These are phyloP conservation scores for Gastracanthus pulcherrimus DNA, from an alignment of 2,888 invertebrate species.

Conservation along the genomic window DNA sequence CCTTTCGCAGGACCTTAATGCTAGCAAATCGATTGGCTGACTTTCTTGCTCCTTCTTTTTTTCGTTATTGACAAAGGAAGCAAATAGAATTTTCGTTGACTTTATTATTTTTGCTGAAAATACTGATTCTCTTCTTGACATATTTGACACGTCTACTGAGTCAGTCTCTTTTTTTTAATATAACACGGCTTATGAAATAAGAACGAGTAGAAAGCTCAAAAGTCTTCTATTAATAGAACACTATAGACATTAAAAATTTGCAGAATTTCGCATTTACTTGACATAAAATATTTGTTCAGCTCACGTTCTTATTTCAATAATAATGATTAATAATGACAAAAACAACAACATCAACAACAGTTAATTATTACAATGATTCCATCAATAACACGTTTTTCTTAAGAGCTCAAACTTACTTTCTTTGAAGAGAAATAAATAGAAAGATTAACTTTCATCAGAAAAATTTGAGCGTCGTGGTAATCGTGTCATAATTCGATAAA, in stretches of 20 bases:
- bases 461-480: slow-evolving; percentile 31
- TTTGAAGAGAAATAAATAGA: neutral
- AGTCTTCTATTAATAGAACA: neutral
- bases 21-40: slow-evolving; percentile 45
- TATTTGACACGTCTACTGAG: neutral
- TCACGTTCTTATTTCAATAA: neutral
- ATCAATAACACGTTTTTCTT: neutral
- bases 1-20: slow-evolving; percentile 49
- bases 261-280: too few relatives aligned
- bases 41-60: neutral
- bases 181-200: neutral
- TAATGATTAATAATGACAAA: neutral
- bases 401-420: neutral
- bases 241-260: too few relatives aligned
- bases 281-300: too few relatives aligned
- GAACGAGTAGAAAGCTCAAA: neutral
- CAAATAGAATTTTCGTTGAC: neutral
- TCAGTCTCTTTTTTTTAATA: neutral
- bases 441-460: neutral
- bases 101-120: neutral
- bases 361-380: neutral
- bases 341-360: slow-evolving; percentile 9
- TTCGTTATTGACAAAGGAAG: neutral
- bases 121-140: neutral
- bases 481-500: slow-evolving; percentile 51